Evolutionary conservation across 2,113 vertebrate species (phyloP).

Genomic region (Indicator maculatus): DNA sequence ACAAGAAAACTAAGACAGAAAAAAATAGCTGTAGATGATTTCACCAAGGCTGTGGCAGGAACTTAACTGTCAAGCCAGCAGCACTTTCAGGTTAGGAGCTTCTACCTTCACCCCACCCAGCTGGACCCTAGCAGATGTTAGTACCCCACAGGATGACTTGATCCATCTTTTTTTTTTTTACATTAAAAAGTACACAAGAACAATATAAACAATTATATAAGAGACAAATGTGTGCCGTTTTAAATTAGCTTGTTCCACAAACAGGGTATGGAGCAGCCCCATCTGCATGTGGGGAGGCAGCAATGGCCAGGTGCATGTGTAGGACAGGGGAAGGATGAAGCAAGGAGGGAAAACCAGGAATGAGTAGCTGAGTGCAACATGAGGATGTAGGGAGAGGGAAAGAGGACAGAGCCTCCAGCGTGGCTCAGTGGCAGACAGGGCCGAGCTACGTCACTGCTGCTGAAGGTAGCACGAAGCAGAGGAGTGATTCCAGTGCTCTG

Average conservation of each 20-base stretch:
- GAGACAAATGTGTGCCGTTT: not conserved
- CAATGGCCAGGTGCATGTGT: accelerated
- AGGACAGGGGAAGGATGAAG: not conserved
- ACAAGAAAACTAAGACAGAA: too few relatives aligned
- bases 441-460: not conserved
- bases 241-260: not conserved
- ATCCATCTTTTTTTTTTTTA: not conserved
- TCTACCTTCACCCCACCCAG: not conserved
- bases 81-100: not conserved
- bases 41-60: not conserved
- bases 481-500: not conserved
- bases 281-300: not conserved
- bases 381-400: not conserved
- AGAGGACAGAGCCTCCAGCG: not conserved
- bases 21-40: not conserved
- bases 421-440: not conserved
- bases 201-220: slow-evolving; percentile 1
- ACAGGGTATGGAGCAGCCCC: not conserved
- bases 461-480: not conserved
- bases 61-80: not conserved
- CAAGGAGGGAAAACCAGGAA: not conserved
- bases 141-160: not conserved
- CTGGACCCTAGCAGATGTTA: not conserved
- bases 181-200: not conserved
- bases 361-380: not conserved